Conservation (phyloP, 2,797 vertebrate genomes). For the Bufotes viridis region DNA sequence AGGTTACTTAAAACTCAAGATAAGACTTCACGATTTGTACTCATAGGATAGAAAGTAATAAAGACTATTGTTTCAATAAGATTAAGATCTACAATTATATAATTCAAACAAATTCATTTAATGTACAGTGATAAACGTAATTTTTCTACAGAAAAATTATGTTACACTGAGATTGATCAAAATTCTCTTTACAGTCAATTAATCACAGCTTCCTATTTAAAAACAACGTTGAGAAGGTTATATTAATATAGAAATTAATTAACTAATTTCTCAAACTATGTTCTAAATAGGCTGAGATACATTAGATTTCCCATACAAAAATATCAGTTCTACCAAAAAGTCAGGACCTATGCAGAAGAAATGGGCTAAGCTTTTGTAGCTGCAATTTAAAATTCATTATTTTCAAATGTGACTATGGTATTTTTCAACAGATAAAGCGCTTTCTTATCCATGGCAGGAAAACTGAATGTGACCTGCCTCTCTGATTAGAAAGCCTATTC, state of each 20-base stretch:
- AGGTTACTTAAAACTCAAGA: constrained; percentile 62
- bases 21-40: constrained; percentile 65
- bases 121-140: constrained; percentile 69
- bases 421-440: constrained; percentile 49
- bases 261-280: constrained; percentile 70
- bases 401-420: constrained; percentile 49
- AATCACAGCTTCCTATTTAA: constrained; percentile 74
- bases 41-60: constrained; percentile 66
- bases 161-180: constrained; percentile 73
- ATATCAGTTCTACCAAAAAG: constrained; percentile 51
- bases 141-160: constrained; percentile 63
- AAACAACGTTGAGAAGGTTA: constrained; percentile 71
- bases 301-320: constrained; percentile 53
- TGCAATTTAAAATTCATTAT: constrained; percentile 60
- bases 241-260: constrained; percentile 78
- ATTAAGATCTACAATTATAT: constrained; percentile 74
- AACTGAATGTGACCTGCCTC: constrained; percentile 53
- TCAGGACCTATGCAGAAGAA: constrained; percentile 54
- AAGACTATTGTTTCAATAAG: constrained; percentile 74
- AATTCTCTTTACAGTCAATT: constrained; percentile 75
- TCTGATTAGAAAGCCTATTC: constrained; percentile 53
- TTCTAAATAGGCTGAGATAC: constrained; percentile 68
- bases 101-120: constrained; percentile 72
- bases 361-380: constrained; percentile 50
- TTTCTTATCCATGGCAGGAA: constrained; percentile 48